Base-by-base conservation (phyloP, 2,888 invertebrate genomes). In the Ganaspis brasiliensis region DNA sequence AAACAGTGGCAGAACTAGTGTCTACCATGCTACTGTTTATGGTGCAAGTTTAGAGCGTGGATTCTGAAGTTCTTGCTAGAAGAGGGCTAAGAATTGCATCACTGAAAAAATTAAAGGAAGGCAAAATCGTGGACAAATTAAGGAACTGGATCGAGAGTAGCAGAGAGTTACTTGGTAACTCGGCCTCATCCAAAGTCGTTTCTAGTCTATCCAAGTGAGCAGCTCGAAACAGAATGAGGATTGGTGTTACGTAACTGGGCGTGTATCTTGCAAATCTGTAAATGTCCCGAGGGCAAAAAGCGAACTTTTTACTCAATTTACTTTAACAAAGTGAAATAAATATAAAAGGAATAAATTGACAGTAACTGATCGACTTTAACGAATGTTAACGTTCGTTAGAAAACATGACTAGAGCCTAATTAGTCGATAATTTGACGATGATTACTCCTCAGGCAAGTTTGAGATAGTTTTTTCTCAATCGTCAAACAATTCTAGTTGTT, bases 111-210 rank as follows among this genome's bases (percentile, higher is more conserved):
- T 52, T 52, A 6, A 12, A 6, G 52, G 52, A 52, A 52, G 16
- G 52, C 16, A 52, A 52, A n/a, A 45, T 45, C 45, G 37, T n/a
- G 19, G 76, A 76, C 63, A 74, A 76, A 79, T 79, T 74, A 76
- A 79, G 76, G 76, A 79, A 79, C 72, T 40, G 72, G 26, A 26
- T 55, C 16, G 35, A 12, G 16, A 31, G 55, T 21, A 8, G n/a
- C 1, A 40, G 9, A 40, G 9, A n/a, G 5, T 3, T 59, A 26
- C 5, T 59, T 16, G 12, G 10, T 26, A n/a, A 40, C 72, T 6
- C 59, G 73, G 73, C 78, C 76, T 74, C 76, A 78, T 76, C 80
- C 72, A 76, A 76, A 77, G 76, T 73, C 75, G 77, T 78, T 10
- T 52, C 16, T 16, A 52, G 52, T 52, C 52, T 16, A 52, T 4